These are phyloP conservation scores for Diphyllodes magnificus DNA, from an alignment of 2,113 vertebrate genomes.

Conservation along the genomic window DNA sequence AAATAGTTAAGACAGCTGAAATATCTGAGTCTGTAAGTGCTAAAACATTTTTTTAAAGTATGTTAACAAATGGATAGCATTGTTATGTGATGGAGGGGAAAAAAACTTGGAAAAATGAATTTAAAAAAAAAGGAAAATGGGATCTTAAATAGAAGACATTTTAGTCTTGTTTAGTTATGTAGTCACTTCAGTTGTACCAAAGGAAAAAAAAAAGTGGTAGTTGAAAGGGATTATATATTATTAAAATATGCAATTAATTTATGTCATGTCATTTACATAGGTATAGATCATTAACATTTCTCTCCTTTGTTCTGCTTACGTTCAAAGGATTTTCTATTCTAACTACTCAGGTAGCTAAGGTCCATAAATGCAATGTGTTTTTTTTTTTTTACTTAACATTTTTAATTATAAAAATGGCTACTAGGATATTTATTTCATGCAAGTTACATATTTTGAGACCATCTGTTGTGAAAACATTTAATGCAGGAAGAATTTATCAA, in stretches of 20 bases:
- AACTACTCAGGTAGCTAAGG: neutral
- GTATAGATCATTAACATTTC: conserved; percentile 8
- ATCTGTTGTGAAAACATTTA: conserved; percentile 28
- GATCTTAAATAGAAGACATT: neutral
- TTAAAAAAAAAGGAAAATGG: neutral
- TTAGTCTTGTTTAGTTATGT: neutral
- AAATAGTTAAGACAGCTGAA: neutral
- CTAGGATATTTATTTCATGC: neutral
- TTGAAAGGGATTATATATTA: neutral
- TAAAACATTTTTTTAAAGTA: neutral
- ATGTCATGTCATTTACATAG: conserved; percentile 1
- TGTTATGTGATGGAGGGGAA: neutral
- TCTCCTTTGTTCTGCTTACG: conserved; percentile 19
- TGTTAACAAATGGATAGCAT: neutral
- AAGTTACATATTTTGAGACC: conserved; percentile 33
- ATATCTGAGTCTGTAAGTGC: neutral
- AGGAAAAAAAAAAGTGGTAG: neutral
- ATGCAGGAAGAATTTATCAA: conserved; percentile 16
- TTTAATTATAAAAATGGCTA: conserved; percentile 24
- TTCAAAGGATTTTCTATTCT: conserved; percentile 21
- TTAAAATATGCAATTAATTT: conserved; percentile 11
- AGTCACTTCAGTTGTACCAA: neutral
- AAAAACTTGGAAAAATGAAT: neutral
- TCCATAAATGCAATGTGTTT: neutral
- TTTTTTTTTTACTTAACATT: neutral